Base-by-base conservation (phyloP, 2,797 vertebrate species). In the Anguilla megastoma region DNA sequence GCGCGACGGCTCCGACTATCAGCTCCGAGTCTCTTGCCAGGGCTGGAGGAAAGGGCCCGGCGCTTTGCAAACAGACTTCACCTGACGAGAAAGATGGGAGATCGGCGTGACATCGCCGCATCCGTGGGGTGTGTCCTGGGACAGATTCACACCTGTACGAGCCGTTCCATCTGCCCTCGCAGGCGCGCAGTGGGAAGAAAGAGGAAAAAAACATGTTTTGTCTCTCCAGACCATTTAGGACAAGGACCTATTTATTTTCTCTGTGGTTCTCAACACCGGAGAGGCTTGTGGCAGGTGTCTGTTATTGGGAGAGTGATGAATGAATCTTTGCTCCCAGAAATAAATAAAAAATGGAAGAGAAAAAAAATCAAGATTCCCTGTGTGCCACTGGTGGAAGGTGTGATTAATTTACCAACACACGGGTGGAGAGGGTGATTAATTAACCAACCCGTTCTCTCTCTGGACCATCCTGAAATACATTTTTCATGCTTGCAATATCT, bases 271-370 rank as follows among this genome's bases (percentile, higher is more conserved):
- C 69, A 41, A 88, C 86, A 87, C 86, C 87, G 85, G 85, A 87
- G 87, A 89, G 87, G 54, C 52, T 48, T 86, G 89, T 89, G 93
- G 95, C 95, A 95, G 94, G 94, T 95, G 94, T 95, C 94, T 91
- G 93, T 94, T 93, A 90, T 91, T 91, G 88, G 79, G 12, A n/a
- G 89, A 88, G 93, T 95, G 94, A 96, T 95, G 92, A 95, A 96
- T 95, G 94, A 94, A 93, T 92, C 90, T 88, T 89, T 91, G 92
- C 92, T 92, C 58, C 36, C 41, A n/a, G 52, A 85, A 60, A 56
- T 56, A 85, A 85, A 84, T 84, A 45, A 79, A 45, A 10, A 76
- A 48, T 9, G 1, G 24, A 48, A 18, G 21, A 6, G 45, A 50
- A 50, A 82, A 79, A 71, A 76, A 41, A 76, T 56, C 48, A 76